Evolutionary conservation across 2,113 vertebrate genomes (phyloP).

Genomic region (Corapipo altera): DNA sequence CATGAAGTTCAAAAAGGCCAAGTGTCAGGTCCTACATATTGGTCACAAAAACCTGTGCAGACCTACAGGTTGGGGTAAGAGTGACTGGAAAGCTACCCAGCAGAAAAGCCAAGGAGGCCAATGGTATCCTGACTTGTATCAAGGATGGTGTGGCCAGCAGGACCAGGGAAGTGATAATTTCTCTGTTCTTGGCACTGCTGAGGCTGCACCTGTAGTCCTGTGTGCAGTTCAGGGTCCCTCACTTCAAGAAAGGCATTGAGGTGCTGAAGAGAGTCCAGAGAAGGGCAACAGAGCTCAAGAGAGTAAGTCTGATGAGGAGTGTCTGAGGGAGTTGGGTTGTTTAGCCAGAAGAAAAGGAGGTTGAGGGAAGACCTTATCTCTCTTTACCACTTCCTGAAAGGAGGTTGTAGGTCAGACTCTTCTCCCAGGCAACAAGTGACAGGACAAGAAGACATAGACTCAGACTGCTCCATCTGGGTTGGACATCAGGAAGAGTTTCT

Average conservation of each 20-base stretch:
- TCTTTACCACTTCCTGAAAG: background rate
- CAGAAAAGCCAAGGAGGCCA: background rate
- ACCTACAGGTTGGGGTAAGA: background rate
- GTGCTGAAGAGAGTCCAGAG: background rate
- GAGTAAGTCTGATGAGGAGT: background rate
- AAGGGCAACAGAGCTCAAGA: background rate
- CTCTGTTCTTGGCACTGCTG: no score
- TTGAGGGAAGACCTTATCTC: background rate
- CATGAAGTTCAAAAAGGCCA: background rate
- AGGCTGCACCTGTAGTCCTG: background rate
- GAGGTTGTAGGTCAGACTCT: background rate
- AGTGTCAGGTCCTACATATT: background rate
- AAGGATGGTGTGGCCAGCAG: no score
- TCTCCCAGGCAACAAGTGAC: background rate
- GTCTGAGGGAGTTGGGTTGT: background rate
- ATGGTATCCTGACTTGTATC: no score
- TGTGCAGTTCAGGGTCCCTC: background rate
- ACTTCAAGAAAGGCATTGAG: background rate
- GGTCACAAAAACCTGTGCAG: background rate
- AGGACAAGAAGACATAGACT: background rate
- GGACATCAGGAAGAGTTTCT: background rate
- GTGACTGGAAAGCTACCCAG: background rate
- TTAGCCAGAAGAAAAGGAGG: background rate
- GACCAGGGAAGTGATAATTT: background rate
- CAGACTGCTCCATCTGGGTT: background rate